Evolutionary conservation across 2,888 invertebrate species (phyloP).

Genomic region (Anorthoa munda): DNA sequence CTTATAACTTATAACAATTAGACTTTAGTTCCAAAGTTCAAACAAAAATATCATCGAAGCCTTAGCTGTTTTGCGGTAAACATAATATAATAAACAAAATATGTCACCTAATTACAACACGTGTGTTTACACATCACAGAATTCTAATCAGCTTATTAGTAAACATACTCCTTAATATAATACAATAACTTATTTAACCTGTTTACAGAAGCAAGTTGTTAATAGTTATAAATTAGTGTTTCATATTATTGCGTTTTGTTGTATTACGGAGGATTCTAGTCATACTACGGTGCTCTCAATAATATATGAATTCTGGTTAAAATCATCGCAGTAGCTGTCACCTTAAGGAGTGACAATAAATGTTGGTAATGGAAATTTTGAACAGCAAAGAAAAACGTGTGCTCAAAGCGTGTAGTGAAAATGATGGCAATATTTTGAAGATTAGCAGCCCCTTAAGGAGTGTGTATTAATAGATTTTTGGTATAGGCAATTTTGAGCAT

Average conservation of each 20-base stretch:
- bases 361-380: neutral
- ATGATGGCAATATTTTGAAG: no score
- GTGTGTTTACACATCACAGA: constrained; percentile 7
- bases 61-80: constrained; percentile 7
- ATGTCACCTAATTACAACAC: neutral
- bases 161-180: constrained; percentile 32
- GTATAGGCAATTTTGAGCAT: neutral
- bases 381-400: neutral
- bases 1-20: no score
- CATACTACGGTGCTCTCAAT: neutral
- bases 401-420: neutral
- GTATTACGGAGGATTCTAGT: neutral
- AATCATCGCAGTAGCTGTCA: neutral
- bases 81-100: constrained; percentile 28
- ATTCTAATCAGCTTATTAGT: constrained; percentile 40
- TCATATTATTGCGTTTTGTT: constrained; percentile 12
- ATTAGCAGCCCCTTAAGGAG: neutral
- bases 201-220: constrained; percentile 40
- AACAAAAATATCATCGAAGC: neutral
- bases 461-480: neutral
- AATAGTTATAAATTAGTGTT: constrained; percentile 32
- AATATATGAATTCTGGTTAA: neutral
- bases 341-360: neutral
- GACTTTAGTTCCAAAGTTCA: neutral
- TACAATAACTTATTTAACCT: constrained; percentile 23